Conservation (phyloP, 2,888 invertebrate species). For the Nineta flava region DNA sequence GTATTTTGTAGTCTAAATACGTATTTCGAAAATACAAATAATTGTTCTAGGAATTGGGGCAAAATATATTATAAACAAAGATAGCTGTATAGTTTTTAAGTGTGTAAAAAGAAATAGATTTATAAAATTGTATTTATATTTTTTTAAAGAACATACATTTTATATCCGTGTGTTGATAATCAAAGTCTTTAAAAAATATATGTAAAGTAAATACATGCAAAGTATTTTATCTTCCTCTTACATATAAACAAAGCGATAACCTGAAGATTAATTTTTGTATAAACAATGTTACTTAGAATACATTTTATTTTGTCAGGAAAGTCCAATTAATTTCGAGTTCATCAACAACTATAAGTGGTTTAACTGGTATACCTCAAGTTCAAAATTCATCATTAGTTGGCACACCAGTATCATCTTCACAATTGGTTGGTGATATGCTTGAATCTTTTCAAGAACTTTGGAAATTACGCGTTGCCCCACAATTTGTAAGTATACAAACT, state of each 20-base stretch:
- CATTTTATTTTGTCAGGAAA: slow-evolving; percentile 24
- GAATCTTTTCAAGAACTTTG: slow-evolving; percentile 68
- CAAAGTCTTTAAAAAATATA: not conserved
- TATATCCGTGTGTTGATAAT: too few relatives aligned
- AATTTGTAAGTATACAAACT: slow-evolving; percentile 43
- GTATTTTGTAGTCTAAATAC: too few relatives aligned
- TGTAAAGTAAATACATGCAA: too few relatives aligned
- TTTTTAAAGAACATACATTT: too few relatives aligned
- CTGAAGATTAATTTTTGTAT: too few relatives aligned
- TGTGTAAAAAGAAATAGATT: too few relatives aligned
- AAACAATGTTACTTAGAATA: too few relatives aligned
- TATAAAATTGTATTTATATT: too few relatives aligned
- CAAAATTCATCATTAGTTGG: slow-evolving; percentile 15
- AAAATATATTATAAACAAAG: too few relatives aligned
- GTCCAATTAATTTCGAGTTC: slow-evolving; percentile 30
- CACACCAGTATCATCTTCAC: slow-evolving; percentile 56
- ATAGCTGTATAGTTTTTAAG: too few relatives aligned
- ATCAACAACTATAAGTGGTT: not conserved
- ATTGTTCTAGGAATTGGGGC: too few relatives aligned
- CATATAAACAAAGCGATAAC: not conserved
- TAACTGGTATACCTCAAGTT: not conserved
- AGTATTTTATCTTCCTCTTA: not conserved
- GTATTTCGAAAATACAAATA: too few relatives aligned
- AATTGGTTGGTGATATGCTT: slow-evolving; percentile 66
- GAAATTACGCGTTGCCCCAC: slow-evolving; percentile 55